phyloP scores from a whole-genome alignment of 2,797 vertebrate species.

The Spatula clypeata region DNA sequence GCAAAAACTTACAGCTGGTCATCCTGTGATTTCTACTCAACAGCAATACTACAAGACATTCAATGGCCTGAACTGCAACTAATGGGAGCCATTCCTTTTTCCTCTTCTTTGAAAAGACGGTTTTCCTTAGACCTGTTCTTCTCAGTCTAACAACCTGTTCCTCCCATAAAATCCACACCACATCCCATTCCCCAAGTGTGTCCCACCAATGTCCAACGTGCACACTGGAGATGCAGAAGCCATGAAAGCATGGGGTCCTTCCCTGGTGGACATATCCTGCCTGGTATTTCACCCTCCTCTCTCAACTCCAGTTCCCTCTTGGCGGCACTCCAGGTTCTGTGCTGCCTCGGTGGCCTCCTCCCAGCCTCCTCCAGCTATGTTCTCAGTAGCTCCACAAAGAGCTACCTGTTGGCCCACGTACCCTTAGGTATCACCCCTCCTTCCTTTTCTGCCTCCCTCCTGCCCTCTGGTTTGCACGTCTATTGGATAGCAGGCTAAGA shows the following conservation, averaged over 20 bases:
- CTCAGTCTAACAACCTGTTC: background rate
- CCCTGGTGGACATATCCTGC: background rate
- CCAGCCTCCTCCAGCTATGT: background rate
- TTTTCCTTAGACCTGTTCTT: background rate
- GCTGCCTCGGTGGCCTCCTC: background rate
- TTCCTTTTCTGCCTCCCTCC: background rate
- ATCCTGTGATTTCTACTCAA: background rate
- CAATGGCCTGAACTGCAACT: background rate
- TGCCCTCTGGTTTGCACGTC: background rate
- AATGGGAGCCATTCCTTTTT: background rate
- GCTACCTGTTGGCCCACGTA: background rate
- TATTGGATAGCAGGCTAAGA: background rate
- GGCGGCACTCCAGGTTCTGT: background rate
- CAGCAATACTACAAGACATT: background rate
- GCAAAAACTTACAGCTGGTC: background rate
- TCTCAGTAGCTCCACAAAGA: background rate
- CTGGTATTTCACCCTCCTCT: background rate
- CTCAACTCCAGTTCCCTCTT: background rate
- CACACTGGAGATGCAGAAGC: background rate
- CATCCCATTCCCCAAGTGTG: background rate
- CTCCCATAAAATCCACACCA: background rate
- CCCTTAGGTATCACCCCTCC: background rate
- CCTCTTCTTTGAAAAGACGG: background rate
- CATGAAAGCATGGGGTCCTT: background rate
- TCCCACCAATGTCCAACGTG: accelerated